These are phyloP conservation scores for Dendrocincla fuliginosa DNA, from an alignment of 2,797 vertebrate genomes.

Conservation along the genomic window DNA sequence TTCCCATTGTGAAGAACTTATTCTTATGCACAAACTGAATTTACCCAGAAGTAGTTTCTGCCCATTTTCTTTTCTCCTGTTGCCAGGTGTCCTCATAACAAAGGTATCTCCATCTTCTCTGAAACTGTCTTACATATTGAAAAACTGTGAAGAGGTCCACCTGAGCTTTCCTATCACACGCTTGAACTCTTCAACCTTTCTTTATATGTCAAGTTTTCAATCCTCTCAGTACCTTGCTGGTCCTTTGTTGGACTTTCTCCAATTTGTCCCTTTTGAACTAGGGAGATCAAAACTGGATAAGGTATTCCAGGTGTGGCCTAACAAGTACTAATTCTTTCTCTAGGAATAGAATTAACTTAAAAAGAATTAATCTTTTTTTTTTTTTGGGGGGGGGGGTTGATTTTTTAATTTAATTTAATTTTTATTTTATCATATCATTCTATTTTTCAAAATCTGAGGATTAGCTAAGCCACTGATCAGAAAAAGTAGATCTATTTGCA, in stretches of 20 bases:
- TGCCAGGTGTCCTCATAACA: neutral
- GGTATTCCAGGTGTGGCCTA: neutral
- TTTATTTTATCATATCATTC: neutral
- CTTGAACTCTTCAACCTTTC: neutral
- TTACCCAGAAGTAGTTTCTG: neutral
- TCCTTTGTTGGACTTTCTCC: neutral
- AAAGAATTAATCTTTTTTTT: neutral
- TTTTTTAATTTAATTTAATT: neutral
- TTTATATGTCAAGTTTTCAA: neutral
- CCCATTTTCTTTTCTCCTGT: neutral
- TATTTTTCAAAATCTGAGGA: neutral
- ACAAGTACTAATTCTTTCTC: neutral
- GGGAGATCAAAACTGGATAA: neutral
- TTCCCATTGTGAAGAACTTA: neutral
- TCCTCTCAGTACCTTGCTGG: neutral
- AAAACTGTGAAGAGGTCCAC: neutral
- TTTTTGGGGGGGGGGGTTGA: fast-evolving
- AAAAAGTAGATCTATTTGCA: neutral
- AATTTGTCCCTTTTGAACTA: neutral
- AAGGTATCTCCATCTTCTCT: neutral
- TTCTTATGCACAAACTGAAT: neutral
- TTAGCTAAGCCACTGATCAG: neutral
- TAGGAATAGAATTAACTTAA: neutral
- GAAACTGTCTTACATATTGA: neutral
- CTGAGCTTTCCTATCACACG: neutral